Evolutionary conservation across 2,797 vertebrate genomes (phyloP), one percentile per base, ranked within the genome.

Genomic region (Poeciliopsis paucimaculata): DNA sequence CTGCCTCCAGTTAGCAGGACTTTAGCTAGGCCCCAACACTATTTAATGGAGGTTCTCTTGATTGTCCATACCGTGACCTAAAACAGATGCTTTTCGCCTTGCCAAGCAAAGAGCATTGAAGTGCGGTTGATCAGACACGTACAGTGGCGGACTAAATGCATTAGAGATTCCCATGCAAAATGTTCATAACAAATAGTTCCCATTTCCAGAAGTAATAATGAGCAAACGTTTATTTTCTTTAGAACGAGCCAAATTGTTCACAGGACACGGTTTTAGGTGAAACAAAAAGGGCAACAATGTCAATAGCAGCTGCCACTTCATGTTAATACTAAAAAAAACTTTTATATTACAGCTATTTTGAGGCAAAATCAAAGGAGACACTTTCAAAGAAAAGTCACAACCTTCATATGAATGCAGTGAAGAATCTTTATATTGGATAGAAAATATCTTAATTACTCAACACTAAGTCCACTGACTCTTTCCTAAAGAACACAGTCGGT

Each of bases 21-120:
- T 79, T 4, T 75, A 86, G 76, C 60, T 76, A 71, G 80, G 66
- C 82, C 82, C 81, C 55, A 23, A 64, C 68, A 79, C 53, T 76
- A 60, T 46, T 73, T 77, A 75, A 75, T 31, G 18, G 31, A 49
- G 31, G 73, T 71, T 68, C 46, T 36, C 34, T 45, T 68, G 28
- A 39, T 0, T 70, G 57, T 43, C 70, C 26, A 2, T 46, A 31
- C 20, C 8, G 11, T 36, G 51, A 72, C 49, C 64, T 43, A 28
- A 77, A 43, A 20, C 64, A 70, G 46, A 70, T 60, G 68, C 68
- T 72, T 72, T 72, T 43, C n/a, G 20, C 39, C 51, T 46, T 43
- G 41, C 39, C 66, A n/a, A 43, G 39, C 55, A 36, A 62, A 72
- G 20, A 36, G 55, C 70, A 51, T 23, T 39, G 5, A 11, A 28